Conservation (phyloP, 2,888 invertebrate species). For the Lottia gigantea region DNA sequence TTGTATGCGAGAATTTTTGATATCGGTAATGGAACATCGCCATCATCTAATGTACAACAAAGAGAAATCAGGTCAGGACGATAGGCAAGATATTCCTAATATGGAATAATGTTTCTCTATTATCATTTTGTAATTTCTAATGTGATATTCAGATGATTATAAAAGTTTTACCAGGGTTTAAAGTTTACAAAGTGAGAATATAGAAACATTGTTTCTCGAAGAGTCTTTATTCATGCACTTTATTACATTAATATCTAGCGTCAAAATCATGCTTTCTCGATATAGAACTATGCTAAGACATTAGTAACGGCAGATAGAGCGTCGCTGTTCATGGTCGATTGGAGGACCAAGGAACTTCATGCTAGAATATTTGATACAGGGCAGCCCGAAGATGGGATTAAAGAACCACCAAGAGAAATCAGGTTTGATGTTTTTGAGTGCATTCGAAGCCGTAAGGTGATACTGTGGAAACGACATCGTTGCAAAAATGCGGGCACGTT, state of each 20-base stretch:
- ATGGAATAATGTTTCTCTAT: background rate
- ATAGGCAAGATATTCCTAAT: background rate
- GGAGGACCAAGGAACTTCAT: constrained; percentile 79
- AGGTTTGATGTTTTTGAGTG: constrained; percentile 41
- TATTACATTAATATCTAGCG: background rate
- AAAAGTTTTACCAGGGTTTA: too few relatives aligned
- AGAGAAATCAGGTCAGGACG: constrained; percentile 41
- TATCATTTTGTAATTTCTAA: background rate
- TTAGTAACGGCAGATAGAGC: constrained; percentile 85
- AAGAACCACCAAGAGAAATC: constrained; percentile 52
- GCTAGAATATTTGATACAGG: constrained; percentile 81
- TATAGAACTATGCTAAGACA: constrained; percentile 79
- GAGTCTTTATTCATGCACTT: background rate
- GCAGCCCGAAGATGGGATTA: constrained; percentile 36
- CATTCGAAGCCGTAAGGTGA: too few relatives aligned
- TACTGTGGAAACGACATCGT: too few relatives aligned
- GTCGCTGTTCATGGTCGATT: constrained; percentile 82
- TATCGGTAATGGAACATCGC: constrained; percentile 53
- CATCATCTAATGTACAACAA: constrained; percentile 22
- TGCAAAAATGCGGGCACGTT: too few relatives aligned
- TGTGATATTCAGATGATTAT: background rate
- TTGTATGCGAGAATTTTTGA: constrained; percentile 87
- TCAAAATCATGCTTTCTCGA: constrained; percentile 11
- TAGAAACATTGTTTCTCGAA: background rate
- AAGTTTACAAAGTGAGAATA: background rate